phyloP scores from a whole-genome alignment of 2,888 invertebrate species.

The Scaptomyza reducta region DNA sequence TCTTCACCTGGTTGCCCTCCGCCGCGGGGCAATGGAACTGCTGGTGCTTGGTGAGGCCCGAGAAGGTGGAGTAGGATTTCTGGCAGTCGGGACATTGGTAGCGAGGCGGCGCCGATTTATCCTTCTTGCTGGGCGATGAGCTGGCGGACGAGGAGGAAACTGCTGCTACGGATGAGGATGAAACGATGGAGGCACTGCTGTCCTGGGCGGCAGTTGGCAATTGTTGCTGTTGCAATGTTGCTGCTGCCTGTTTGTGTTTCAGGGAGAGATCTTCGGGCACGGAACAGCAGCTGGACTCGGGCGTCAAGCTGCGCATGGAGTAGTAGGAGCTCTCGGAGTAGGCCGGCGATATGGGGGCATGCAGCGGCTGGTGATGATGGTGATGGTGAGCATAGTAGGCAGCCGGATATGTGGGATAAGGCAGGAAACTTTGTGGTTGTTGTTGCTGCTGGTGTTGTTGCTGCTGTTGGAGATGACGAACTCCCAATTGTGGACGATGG shows the following conservation, averaged over 20 bases:
- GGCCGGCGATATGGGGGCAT: conserved; percentile 84
- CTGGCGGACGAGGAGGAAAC: conserved; percentile 8
- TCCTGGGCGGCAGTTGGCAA: conserved; percentile 16
- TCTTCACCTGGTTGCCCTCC: conserved; percentile 92
- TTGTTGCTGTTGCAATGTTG: conserved; percentile 12
- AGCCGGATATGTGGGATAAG: conserved; percentile 69
- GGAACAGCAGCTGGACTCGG: conserved; percentile 82
- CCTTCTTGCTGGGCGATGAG: conserved; percentile 82
- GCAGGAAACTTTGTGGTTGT: conserved; percentile 78
- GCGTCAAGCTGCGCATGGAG: conserved; percentile 83
- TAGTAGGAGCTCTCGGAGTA: conserved; percentile 84
- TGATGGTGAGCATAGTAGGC: conserved; percentile 71
- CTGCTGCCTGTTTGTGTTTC: conserved; percentile 72
- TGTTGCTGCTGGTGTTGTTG: conserved; percentile 30
- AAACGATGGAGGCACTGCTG: conserved; percentile 4
- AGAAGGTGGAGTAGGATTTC: conserved; percentile 97
- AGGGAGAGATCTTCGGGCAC: conserved; percentile 83
- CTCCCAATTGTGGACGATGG: conserved; percentile 79
- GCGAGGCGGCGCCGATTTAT: conserved; percentile 86
- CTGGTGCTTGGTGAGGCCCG: conserved; percentile 97
- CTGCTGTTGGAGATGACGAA: conserved; percentile 57
- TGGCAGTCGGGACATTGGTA: conserved; percentile 97
- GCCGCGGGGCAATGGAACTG: conserved; percentile 97
- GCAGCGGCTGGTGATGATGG: conserved; percentile 29
- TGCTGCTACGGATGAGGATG: conserved; percentile 9